Percentiles rank a stretch among this genome's conserved stretches.
Evolutionary conservation across 2,888 invertebrate species (phyloP).

Genomic region (Drosophila setosimentum): DNA sequence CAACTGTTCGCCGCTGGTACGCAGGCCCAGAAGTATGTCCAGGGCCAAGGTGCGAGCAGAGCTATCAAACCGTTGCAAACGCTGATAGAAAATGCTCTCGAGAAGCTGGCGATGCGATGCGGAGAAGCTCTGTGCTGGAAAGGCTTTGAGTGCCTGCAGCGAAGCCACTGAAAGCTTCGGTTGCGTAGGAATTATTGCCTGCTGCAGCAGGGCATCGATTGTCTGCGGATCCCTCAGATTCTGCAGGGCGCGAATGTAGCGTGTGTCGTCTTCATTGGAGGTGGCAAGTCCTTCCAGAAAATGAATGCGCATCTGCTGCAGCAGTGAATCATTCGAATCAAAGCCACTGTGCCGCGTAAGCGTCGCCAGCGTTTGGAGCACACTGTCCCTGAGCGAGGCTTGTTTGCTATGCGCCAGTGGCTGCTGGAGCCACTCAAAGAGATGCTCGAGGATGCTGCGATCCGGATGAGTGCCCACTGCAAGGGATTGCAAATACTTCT

Average conservation of each 20-base stretch:
- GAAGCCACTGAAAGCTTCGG: conserved; percentile 88
- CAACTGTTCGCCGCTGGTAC: conserved; percentile 87
- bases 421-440: conserved; percentile 61
- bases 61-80: conserved; percentile 88
- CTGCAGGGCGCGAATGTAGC: conserved; percentile 89
- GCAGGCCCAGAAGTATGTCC: conserved; percentile 89
- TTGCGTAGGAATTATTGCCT: conserved; percentile 85
- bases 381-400: conserved; percentile 88
- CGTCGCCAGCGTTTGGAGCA: conserved; percentile 88
- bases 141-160: conserved; percentile 88
- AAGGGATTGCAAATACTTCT: conserved; percentile 91
- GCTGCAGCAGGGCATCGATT: conserved; percentile 87
- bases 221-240: conserved; percentile 89
- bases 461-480: conserved; percentile 89
- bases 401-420: conserved; percentile 86
- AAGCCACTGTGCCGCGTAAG: conserved; percentile 86
- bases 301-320: conserved; percentile 80
- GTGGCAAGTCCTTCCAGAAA: conserved; percentile 82
- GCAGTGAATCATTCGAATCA: conserved; percentile 64
- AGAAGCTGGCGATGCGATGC: conserved; percentile 86
- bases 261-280: conserved; percentile 69
- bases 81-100: conserved; percentile 87
- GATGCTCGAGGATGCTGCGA: conserved; percentile 85
- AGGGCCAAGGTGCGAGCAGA: conserved; percentile 90
- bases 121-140: conserved; percentile 84